Conservation (phyloP, 1,140 invertebrate genomes). For the Eumaeus atala region DNA sequence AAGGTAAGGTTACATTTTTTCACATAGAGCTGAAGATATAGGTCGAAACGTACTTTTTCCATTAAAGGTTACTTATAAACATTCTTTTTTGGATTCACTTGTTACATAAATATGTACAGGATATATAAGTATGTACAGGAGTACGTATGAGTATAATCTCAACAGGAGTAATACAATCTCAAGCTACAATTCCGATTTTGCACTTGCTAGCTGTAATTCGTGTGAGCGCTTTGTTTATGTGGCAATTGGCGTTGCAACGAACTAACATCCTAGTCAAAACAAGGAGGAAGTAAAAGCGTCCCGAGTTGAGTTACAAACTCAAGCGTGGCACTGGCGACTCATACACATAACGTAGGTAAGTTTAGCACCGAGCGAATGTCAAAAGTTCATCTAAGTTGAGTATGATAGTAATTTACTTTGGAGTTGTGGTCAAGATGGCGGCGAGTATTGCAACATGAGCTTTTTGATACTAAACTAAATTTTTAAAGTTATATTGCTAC, state of each 20-base stretch:
- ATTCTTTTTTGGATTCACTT: too few relatives aligned
- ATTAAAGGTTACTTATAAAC: too few relatives aligned
- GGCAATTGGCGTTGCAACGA: slow-evolving; percentile 57
- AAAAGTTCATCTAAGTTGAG: slow-evolving; percentile 46
- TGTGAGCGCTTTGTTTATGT: slow-evolving; percentile 50
- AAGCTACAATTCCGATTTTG: too few relatives aligned
- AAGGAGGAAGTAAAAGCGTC: slow-evolving; percentile 46
- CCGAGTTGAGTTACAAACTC: slow-evolving; percentile 51
- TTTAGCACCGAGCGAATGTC: slow-evolving; percentile 31
- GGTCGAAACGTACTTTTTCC: too few relatives aligned
- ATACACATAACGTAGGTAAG: slow-evolving; percentile 49
- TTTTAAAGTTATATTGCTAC: neutral
- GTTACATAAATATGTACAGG: too few relatives aligned
- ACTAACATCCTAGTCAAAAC: slow-evolving; percentile 37
- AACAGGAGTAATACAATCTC: too few relatives aligned
- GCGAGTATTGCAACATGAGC: slow-evolving; percentile 18
- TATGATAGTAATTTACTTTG: slow-evolving; percentile 45
- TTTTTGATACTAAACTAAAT: neutral
- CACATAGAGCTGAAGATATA: too few relatives aligned
- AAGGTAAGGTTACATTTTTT: too few relatives aligned
- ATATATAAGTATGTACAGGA: too few relatives aligned
- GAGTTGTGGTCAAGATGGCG: slow-evolving; percentile 40
- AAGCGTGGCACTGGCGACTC: slow-evolving; percentile 45
- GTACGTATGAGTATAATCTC: too few relatives aligned
- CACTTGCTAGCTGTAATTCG: neutral